Percentiles rank a stretch among this genome's conserved stretches.
phyloP scores from a whole-genome alignment of 2,888 invertebrate species.

The Fragum sueziense region DNA sequence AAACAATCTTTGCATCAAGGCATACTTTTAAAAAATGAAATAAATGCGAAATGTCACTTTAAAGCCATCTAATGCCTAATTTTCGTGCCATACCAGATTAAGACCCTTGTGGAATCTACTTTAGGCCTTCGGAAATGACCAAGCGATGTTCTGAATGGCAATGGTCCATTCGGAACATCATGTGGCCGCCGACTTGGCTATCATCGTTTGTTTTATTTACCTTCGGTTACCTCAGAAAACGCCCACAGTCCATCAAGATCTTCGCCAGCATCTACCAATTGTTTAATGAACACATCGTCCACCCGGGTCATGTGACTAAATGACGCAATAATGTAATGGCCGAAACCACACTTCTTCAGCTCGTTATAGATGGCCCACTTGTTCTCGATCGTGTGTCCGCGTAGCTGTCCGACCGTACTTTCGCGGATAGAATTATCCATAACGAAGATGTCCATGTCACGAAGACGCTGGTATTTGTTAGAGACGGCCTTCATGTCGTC shows the following conservation, averaged over 20 bases:
- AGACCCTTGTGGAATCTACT: too few species aligned
- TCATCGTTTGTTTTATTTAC: conserved; percentile 16
- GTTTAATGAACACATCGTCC: conserved; percentile 30
- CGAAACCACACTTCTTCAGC: conserved; percentile 36
- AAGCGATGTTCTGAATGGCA: too few species aligned
- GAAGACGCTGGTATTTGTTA: conserved; percentile 19
- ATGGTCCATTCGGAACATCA: too few species aligned
- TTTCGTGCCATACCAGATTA: too few species aligned
- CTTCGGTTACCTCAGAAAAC: conserved; percentile 26
- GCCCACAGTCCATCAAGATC: conserved; percentile 16
- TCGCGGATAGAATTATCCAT: conserved; percentile 9
- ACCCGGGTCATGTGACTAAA: conserved; percentile 17
- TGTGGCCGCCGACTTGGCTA: too few species aligned
- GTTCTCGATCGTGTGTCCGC: conserved; percentile 35
- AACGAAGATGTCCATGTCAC: conserved; percentile 27
- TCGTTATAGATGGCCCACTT: conserved; percentile 35
- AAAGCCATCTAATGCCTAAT: too few species aligned
- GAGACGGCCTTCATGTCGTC: neutral
- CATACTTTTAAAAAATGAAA: too few species aligned
- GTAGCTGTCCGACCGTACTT: conserved; percentile 11
- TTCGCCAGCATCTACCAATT: conserved; percentile 23
- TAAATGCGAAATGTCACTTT: too few species aligned
- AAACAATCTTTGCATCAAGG: too few species aligned
- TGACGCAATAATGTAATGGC: conserved; percentile 23
- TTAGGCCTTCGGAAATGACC: too few species aligned